Evolutionary conservation across 2,888 invertebrate genomes (phyloP).

Genomic region (Ditula angustiorana): DNA sequence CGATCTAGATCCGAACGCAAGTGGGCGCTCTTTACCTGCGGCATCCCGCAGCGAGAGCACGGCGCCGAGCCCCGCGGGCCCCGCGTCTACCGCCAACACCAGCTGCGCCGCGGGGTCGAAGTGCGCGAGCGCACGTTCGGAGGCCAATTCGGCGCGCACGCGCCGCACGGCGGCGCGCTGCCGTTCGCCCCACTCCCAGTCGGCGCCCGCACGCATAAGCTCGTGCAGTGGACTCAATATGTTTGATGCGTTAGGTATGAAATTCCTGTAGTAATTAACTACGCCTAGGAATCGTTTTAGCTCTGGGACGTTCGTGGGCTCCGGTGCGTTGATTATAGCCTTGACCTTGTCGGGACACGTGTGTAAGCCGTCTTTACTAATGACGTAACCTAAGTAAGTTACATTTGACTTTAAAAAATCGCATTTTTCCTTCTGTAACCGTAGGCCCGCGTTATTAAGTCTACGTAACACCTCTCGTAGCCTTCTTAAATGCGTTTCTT

Average conservation of each 20-base stretch:
- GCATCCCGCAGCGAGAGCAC: conserved; percentile 38
- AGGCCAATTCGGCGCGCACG: conserved; percentile 26
- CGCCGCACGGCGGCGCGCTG: conserved; percentile 19
- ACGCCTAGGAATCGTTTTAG: too few relatives aligned
- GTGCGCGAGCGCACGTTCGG: conserved; percentile 32
- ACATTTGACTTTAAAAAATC: conserved; percentile 37
- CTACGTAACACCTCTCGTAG: not conserved
- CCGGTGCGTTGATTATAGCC: not conserved
- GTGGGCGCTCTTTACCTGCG: conserved; percentile 24
- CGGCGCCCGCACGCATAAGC: too few relatives aligned
- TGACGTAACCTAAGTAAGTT: conserved; percentile 37
- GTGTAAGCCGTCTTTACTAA: conserved; percentile 28
- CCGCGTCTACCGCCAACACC: conserved; percentile 42
- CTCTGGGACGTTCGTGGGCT: not conserved
- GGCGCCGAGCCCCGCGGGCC: conserved; percentile 44
- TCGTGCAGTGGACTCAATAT: conserved; percentile 27
- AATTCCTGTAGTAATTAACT: conserved; percentile 10
- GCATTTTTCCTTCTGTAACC: conserved; percentile 41
- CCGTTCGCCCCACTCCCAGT: conserved; percentile 27
- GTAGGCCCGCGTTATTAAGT: conserved; percentile 36
- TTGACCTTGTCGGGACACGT: conserved; percentile 28
- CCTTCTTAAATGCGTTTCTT: conserved; percentile 35
- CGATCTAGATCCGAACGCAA: conserved; percentile 38
- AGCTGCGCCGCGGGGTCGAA: conserved; percentile 36
- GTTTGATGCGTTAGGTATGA: conserved; percentile 6